Conservation (phyloP, 2,797 vertebrate genomes). For the Emydoidea blandingii region DNA sequence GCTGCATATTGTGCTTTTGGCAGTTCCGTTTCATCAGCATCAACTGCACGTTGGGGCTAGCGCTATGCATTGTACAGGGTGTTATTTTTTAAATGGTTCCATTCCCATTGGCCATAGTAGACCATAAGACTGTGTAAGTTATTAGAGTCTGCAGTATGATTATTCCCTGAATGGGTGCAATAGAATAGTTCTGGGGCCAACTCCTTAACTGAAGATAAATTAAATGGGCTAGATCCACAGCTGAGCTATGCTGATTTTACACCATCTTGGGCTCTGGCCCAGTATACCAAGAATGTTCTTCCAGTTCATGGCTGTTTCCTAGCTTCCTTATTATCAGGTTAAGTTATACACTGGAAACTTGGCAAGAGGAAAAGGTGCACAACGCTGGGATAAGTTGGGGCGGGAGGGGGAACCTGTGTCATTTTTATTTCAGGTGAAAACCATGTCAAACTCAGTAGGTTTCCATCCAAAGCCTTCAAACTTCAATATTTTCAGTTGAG, state of each 20-base stretch:
- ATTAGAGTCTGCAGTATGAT: neutral
- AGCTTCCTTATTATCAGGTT: neutral
- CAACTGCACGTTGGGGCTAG: slow-evolving; percentile 67
- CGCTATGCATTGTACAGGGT: slow-evolving; percentile 58
- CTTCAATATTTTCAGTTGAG: slow-evolving; percentile 15
- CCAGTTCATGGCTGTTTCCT: neutral
- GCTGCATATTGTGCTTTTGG: slow-evolving; percentile 66
- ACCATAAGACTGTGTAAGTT: slow-evolving; percentile 31
- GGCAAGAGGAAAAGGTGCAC: neutral
- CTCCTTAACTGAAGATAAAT: neutral
- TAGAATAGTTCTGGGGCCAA: neutral
- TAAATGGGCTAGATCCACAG: neutral
- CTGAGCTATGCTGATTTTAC: neutral
- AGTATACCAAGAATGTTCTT: neutral
- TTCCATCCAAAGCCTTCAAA: neutral
- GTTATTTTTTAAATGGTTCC: slow-evolving; percentile 23
- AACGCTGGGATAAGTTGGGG: neutral
- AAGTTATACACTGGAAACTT: neutral
- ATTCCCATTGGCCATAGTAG: slow-evolving; percentile 43
- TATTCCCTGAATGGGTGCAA: neutral
- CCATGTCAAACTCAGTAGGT: neutral
- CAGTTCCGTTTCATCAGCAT: slow-evolving; percentile 68
- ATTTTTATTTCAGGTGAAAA: slow-evolving; percentile 16
- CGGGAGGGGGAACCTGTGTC: neutral
- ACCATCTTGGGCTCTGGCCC: neutral